Evolutionary conservation across 2,888 invertebrate species (phyloP).

Genomic region (Scaeva pyrastri): DNA sequence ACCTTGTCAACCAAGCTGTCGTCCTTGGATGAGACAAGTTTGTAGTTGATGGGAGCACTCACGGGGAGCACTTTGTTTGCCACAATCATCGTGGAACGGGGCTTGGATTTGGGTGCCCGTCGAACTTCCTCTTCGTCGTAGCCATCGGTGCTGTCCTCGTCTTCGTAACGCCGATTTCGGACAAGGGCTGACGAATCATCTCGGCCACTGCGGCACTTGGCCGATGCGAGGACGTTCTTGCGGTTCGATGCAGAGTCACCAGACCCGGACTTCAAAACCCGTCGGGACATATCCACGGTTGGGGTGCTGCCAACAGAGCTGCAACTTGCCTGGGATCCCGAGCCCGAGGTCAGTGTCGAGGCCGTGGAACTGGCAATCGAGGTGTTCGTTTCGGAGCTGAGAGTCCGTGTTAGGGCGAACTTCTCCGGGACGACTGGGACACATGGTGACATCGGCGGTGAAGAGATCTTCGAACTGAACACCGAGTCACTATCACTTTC

Average conservation of each 20-base stretch:
- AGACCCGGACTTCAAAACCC: slow-evolving; percentile 91
- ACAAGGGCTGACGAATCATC: slow-evolving; percentile 90
- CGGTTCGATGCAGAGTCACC: slow-evolving; percentile 90
- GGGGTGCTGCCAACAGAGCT: slow-evolving; percentile 87
- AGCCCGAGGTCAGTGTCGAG: slow-evolving; percentile 90
- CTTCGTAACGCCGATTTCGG: slow-evolving; percentile 86
- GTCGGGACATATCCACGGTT: slow-evolving; percentile 87
- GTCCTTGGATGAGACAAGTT: slow-evolving; percentile 79
- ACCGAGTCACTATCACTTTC: slow-evolving; percentile 92
- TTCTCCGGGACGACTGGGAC: slow-evolving; percentile 85
- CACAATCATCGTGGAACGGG: slow-evolving; percentile 78
- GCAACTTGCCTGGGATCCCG: slow-evolving; percentile 90
- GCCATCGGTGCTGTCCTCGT: slow-evolving; percentile 85
- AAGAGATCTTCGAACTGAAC: slow-evolving; percentile 93
- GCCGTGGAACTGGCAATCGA: slow-evolving; percentile 89
- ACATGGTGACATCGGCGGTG: slow-evolving; percentile 88
- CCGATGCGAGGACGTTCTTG: slow-evolving; percentile 93
- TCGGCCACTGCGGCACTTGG: slow-evolving; percentile 92
- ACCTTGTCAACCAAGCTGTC: slow-evolving; percentile 83
- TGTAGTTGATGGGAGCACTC: slow-evolving; percentile 80
- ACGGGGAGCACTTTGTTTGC: slow-evolving; percentile 77
- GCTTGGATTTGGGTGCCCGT: slow-evolving; percentile 84
- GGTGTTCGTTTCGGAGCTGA: slow-evolving; percentile 90
- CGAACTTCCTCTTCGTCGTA: slow-evolving; percentile 82
- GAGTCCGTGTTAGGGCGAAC: slow-evolving; percentile 87